Base-by-base conservation (phyloP, 1,140 invertebrate genomes). In the Aphelinus atriplicis region DNA sequence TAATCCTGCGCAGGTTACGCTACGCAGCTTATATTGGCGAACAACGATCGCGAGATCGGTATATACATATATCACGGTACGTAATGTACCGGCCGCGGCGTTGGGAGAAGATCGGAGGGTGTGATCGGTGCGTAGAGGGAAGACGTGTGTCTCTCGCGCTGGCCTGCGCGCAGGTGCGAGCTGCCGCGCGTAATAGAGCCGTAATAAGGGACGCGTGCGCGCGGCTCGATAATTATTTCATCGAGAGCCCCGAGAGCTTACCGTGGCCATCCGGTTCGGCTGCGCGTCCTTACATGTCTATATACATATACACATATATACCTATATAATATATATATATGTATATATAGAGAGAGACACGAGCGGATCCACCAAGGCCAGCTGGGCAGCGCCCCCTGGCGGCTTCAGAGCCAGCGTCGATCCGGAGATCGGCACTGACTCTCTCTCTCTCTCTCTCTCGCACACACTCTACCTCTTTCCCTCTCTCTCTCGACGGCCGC, bases 141-240 rank as follows among this genome's bases (percentile, higher is more conserved):
- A 26, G 26, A 26, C 26, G 26, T 26, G 26, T 26, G 26, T 26
- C 26, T 26, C 26, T 26, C 26, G 26, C 26, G 26, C 26, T 26
- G 26, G 26, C 26, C 26, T 0, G 26, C 26, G 26, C 26, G 26
- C 26, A 26, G 26, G 26, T 26, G 26, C 26, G 26, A 26, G 26
- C 26, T 26, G 26, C 26, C 26, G 10, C 58, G 60, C 6, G 61
- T 75, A 75, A 75, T 75, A 70, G 73, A 75, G 73, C 66, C 61
- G 66, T 75, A 75, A 75, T 75, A 70, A 69, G 73, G 67, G 55
- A n/a, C 71, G 71, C 71, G 71, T 73, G 63, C 63, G 46, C 10
- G 5, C 10, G 63, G 26, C 62, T 72, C 70, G 62, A 58, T 75
- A 75, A 75, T 75, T 75, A 75, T 75, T 74, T 74, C 72, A 74